Evolutionary conservation across 2,888 invertebrate genomes (phyloP).

Genomic region (Ramazzottius varieornatus): DNA sequence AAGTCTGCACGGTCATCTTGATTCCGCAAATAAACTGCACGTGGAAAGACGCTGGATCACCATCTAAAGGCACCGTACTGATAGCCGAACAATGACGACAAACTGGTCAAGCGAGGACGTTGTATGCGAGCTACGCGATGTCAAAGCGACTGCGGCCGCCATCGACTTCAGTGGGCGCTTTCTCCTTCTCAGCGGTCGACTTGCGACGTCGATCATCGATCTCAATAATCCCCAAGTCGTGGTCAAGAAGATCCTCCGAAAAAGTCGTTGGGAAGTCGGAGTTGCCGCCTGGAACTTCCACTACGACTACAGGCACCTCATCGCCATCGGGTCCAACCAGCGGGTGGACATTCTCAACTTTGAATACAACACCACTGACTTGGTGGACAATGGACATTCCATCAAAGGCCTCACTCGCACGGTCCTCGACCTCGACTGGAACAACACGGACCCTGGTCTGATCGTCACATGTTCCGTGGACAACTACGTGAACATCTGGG

Average conservation of each 20-base stretch:
- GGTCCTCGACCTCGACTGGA: conserved; percentile 55
- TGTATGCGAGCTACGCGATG: neutral
- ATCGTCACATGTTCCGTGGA: conserved; percentile 74
- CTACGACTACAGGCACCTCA: neutral
- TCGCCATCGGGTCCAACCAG: conserved; percentile 3
- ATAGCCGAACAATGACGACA: too few relatives aligned
- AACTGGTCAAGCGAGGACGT: neutral
- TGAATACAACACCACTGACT: neutral
- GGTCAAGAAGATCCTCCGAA: neutral
- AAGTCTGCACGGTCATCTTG: too few relatives aligned
- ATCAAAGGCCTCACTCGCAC: neutral
- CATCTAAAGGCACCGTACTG: too few relatives aligned
- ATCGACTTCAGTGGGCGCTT: neutral
- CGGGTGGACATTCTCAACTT: neutral
- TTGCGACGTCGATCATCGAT: neutral
- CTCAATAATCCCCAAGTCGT: neutral
- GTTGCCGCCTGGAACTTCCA: neutral
- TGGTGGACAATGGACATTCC: neutral
- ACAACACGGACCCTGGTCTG: conserved; percentile 42
- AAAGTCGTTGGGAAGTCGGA: neutral
- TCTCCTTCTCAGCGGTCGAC: neutral
- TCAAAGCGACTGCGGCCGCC: neutral
- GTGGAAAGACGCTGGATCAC: too few relatives aligned
- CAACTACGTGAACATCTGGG: conserved; percentile 78
- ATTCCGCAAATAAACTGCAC: too few relatives aligned